Evolutionary conservation across 2,797 vertebrate species (phyloP).

Genomic region (Myripristis jacobus): DNA sequence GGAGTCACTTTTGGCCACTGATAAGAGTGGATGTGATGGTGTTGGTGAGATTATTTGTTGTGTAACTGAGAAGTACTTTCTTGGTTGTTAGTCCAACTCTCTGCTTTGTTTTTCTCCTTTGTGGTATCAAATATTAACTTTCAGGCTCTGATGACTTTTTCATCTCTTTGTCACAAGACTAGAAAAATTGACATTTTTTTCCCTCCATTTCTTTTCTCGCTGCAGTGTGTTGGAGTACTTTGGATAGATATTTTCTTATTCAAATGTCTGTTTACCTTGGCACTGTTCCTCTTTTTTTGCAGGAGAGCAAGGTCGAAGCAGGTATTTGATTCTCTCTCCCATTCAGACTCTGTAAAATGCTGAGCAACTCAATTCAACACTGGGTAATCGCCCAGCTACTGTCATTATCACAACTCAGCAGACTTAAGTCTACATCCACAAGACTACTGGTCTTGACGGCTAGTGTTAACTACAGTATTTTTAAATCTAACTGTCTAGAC

Average conservation of each 20-base stretch:
- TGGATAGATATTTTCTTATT: slow-evolving; percentile 20
- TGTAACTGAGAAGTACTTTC: no score
- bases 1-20: no score
- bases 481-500: no score
- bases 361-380: neutral
- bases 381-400: neutral
- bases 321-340: neutral
- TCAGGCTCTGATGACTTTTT: neutral
- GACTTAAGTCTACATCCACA: neutral
- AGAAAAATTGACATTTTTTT: slow-evolving; percentile 1
- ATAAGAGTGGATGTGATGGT: no score
- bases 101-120: neutral
- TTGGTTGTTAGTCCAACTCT: neutral
- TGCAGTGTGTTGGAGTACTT: neutral
- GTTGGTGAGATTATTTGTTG: no score
- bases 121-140: neutral
- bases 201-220: neutral
- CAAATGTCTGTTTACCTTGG: neutral
- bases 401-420: neutral
- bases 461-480: no score
- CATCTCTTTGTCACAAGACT: neutral
- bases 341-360: neutral
- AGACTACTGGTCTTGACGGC: neutral
- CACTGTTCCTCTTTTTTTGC: neutral
- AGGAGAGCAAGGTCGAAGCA: neutral